Base-by-base conservation (phyloP, 92 coral and sea anemone species). In the Phymanthus crucifer region DNA sequence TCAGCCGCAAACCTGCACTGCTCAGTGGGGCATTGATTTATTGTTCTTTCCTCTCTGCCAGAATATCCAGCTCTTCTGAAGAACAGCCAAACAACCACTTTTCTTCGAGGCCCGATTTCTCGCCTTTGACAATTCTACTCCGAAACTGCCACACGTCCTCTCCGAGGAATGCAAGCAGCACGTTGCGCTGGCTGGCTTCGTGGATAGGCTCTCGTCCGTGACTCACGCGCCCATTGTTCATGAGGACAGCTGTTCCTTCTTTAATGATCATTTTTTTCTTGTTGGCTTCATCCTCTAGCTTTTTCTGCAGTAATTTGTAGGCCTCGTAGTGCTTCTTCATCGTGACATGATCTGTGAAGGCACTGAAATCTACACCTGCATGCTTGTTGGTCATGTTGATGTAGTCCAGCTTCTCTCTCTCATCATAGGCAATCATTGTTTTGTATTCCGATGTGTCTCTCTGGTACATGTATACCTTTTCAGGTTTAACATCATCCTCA, bases 261-360 rank as follows among this genome's bases (percentile, higher is more conserved):
- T 37, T 69, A n/a, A 79, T 17, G 1, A 68, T 26, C 29, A 67
- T 21, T 46, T 40, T n/a, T n/a, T 69, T 58, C n/a, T n/a, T 76
- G 66, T 79, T 37, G 27, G 72, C 71, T 4, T 86, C 86, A 33
- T 86, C 71, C 40, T 54, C 68, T 18, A 86, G 83, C 75, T 79
- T 82, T n/a, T n/a, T 34, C 26, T 74, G 46, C 1, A 86, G 80
- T n/a, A 81, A 72, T 1, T 71, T 40, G 38, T 73, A 76, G 13
- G 86, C 90, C 68, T 81, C 83, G 67, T 75, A 86, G 32, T 75
- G 82, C 32, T 45, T 58, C 69, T 71, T 83, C 86, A 82, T 81
- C 27, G 67, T 71, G 23, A 24, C 37, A 16, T 48, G 76, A 56
- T 77, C 87, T 40, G 29, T 77, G 70, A 70, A 27, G 6, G 57